phyloP scores from a whole-genome alignment of 2,888 invertebrate species.

The Dorcus hopei region DNA sequence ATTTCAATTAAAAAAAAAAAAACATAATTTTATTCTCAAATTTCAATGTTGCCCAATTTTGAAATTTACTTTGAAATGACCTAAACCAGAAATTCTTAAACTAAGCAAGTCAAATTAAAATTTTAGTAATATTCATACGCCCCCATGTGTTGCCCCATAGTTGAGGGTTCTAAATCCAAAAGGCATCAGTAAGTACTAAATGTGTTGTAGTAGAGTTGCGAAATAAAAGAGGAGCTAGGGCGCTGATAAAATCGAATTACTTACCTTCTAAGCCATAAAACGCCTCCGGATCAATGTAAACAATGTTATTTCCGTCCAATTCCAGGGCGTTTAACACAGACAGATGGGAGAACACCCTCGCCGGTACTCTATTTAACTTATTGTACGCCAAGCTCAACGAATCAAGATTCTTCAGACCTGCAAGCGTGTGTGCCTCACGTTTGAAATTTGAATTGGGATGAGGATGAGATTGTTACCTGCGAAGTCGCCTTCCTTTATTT shows the following conservation, averaged over 20 bases:
- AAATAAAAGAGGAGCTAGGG: conserved; percentile 1
- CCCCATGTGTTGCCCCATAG: too few species aligned
- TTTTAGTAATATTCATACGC: too few species aligned
- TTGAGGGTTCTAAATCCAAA: too few species aligned
- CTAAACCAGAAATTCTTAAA: too few species aligned
- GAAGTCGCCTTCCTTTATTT: conserved; percentile 80
- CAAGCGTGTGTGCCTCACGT: neutral
- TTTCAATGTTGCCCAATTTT: too few species aligned
- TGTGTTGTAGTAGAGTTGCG: too few species aligned
- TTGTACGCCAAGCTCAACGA: conserved; percentile 84
- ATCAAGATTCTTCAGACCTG: conserved; percentile 77
- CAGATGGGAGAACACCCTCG: conserved; percentile 79
- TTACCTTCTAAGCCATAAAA: conserved; percentile 86
- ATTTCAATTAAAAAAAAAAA: too few species aligned
- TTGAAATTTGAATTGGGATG: neutral
- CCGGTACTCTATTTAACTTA: conserved; percentile 72
- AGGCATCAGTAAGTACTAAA: too few species aligned
- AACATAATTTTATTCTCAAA: too few species aligned
- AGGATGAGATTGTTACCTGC: conserved; percentile 58
- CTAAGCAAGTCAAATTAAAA: too few species aligned
- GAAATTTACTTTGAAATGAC: too few species aligned
- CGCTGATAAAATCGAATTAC: conserved; percentile 22
- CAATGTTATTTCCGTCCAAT: conserved; percentile 82
- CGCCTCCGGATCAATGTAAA: conserved; percentile 76
- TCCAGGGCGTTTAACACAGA: conserved; percentile 81